Conservation (phyloP, 2,797 vertebrate species). For the Amblyraja radiata region DNA sequence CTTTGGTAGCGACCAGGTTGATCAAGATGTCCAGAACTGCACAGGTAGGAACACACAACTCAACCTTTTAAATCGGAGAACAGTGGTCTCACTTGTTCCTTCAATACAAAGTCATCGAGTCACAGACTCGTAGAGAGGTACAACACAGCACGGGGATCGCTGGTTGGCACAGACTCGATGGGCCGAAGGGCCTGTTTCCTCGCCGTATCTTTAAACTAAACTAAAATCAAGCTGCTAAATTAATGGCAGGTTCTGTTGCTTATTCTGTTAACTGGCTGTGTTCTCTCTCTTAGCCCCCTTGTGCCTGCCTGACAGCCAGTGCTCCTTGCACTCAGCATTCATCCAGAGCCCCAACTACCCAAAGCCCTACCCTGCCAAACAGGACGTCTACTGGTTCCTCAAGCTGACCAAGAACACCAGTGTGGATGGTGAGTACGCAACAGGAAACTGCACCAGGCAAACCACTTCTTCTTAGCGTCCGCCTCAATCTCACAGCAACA, state of each 20-base stretch:
- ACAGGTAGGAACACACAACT: neutral
- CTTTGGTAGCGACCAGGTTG: neutral
- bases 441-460: neutral
- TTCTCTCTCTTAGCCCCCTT: neutral
- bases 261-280: neutral
- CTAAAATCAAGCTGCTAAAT: neutral
- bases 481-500: neutral
- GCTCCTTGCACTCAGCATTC: neutral
- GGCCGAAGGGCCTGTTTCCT: no score
- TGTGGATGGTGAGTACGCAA: neutral
- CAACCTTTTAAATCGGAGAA: neutral
- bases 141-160: no score
- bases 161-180: no score
- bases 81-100: neutral
- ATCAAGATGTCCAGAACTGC: neutral
- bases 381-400: slow-evolving; percentile 29
- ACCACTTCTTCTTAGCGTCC: neutral
- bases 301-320: neutral
- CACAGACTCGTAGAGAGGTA: neutral
- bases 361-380: neutral
- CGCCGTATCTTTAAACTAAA: no score
- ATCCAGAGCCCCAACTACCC: slow-evolving; percentile 26
- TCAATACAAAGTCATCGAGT: neutral
- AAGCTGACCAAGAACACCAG: slow-evolving; percentile 18
- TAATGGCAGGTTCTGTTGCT: neutral